These are phyloP conservation scores for Mystacornis crossleyi DNA, from an alignment of 2,113 vertebrate genomes.

Conservation along the genomic window DNA sequence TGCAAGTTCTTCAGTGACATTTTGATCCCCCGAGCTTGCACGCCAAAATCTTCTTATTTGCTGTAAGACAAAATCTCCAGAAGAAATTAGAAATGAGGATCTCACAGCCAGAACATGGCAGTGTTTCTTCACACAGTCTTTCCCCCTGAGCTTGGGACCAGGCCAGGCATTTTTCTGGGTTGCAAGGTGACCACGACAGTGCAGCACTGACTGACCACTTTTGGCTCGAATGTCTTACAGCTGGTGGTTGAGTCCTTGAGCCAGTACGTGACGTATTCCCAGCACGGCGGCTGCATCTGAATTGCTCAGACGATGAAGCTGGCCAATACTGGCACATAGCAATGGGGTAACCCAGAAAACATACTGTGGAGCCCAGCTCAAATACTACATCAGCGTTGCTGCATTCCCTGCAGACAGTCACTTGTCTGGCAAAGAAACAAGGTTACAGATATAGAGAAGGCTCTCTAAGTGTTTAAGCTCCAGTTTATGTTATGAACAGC, in stretches of 20 bases:
- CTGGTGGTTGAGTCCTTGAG: neutral
- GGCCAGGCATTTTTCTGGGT: neutral
- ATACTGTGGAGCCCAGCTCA: neutral
- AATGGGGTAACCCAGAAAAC: neutral
- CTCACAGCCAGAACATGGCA: neutral
- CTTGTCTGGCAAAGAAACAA: constrained; percentile 47
- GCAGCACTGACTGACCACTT: neutral
- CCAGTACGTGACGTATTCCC: neutral
- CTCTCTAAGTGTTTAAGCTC: constrained; percentile 33
- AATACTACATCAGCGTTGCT: neutral
- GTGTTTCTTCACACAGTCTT: neutral
- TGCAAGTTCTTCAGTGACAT: neutral
- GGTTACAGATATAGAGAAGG: constrained; percentile 34
- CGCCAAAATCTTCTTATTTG: neutral
- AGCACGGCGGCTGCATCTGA: neutral
- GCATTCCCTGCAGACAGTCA: constrained; percentile 23
- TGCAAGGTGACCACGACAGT: neutral
- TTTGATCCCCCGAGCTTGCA: neutral
- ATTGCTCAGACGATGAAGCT: neutral
- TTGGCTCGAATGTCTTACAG: neutral
- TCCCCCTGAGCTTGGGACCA: neutral
- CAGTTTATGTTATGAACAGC: constrained; percentile 45
- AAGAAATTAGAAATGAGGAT: neutral
- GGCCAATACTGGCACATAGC: neutral
- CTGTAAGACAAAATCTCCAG: neutral